phyloP scores from a whole-genome alignment of 2,888 invertebrate species.

The Nomada hirtipes region DNA sequence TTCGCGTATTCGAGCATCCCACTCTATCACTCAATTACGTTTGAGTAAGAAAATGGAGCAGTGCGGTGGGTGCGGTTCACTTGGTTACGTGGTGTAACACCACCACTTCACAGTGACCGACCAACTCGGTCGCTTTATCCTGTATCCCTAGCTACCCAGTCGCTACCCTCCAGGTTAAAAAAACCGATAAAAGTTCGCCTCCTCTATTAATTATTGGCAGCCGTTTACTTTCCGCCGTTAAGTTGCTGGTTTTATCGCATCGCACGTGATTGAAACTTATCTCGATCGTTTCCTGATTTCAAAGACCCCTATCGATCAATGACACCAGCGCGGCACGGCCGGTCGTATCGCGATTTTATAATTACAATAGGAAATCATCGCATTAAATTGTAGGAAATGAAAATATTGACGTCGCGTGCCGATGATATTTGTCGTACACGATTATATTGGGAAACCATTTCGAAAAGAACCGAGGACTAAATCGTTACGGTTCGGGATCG shows the following conservation, averaged over 20 bases:
- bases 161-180: conserved; percentile 50
- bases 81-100: conserved; percentile 68
- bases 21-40: conserved; percentile 59
- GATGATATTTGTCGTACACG: conserved; percentile 6
- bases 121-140: conserved; percentile 71
- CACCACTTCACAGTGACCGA: conserved; percentile 70
- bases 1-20: conserved; percentile 23
- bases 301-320: conserved; percentile 8
- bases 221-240: conserved; percentile 18
- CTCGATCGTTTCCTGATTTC: conserved; percentile 27
- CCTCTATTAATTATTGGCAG: conserved; percentile 53
- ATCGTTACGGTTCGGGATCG: conserved; percentile 6
- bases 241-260: conserved; percentile 18
- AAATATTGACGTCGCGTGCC: conserved; percentile 14
- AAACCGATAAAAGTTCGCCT: conserved; percentile 48
- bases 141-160: conserved; percentile 51
- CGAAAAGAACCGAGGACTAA: background rate
- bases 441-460: background rate
- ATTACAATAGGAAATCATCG: conserved; percentile 11
- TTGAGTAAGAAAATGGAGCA: conserved; percentile 72
- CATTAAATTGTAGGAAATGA: conserved; percentile 2
- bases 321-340: background rate
- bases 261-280: conserved; percentile 20
- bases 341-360: background rate
- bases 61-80: conserved; percentile 67